Evolutionary conservation across 1,140 invertebrate species (phyloP), one percentile per base, ranked within the genome.

Genomic region (Metopolophium dirhodum): DNA sequence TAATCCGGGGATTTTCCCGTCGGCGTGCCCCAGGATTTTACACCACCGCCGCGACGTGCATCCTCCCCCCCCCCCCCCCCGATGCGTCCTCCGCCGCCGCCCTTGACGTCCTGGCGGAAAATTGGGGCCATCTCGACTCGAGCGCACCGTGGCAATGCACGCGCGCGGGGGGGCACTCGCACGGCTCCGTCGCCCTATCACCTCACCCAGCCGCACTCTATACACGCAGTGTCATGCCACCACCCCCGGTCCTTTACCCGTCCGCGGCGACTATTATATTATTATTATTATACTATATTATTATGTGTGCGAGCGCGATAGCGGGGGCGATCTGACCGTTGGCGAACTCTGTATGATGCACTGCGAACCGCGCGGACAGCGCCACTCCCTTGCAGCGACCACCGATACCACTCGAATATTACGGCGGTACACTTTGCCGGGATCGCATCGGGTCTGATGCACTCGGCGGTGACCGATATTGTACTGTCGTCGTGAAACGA

Each of bases 11-110:
- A 93, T 93, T 93, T 93, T 83, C 91, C 77, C 91, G 77, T 83
- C 91, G 91, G 91, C 91, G 77, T 93, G 91, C 91, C 91, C 91
- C 91, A 93, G 91, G 77, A 93, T 93, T 93, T 93, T 93, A 83
- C 91, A 54, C 68, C 68, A 35, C 91, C 35, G 20, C 14, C 89
- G 26, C 54, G n/a, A 7, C 51, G 87, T 57, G 49, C 49, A 57
- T 37, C 51, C 87, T 23, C n/a, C 86, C 20, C n/a, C n/a, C n/a
- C n/a, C n/a, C n/a, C n/a, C n/a, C 47, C 83, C 41, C 3, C 20
- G 82, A 57, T 22, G 26, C 82, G 35, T 7, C 20, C 37, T 7
- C 45, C 23, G 20, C 68, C 90, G 18, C 68, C 68, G n/a, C 47
- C 47, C 61, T 49, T 35, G 57, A 82, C 90, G 61, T 77, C 47